Base-by-base conservation (phyloP, 2,888 invertebrate species). In the Syrphus vitripennis region DNA sequence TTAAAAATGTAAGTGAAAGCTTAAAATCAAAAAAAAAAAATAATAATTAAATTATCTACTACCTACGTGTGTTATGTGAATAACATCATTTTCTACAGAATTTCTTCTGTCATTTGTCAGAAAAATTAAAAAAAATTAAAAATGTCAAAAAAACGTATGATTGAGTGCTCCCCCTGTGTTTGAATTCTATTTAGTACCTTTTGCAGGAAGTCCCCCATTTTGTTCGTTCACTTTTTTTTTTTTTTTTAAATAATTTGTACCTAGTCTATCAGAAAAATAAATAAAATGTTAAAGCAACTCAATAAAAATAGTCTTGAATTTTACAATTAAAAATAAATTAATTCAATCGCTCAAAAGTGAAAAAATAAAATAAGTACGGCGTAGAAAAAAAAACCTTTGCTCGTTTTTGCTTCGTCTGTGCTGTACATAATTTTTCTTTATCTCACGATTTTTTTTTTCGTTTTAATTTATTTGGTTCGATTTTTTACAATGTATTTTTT, bases 1-100 rank as follows among this genome's bases (percentile, higher is more conserved):
- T 71, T 50, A 21, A 55, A 78, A 84, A 84, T 77, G 84, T 84
- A 84, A 84, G 84, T 84, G 84, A 67, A 76, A 37, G 50, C 59
- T 67, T 24, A 37, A 67, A 42, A 26, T 26, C 26, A 4, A 40
- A 40, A 40, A n/a, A 7, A 19, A 12, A 71, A 14, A 26, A 53
- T 42, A 57, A 45, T 40, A 42, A 61, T 61, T 53, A 2, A 59
- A 29, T 76, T 59, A 26, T n/a, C 48, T 24, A 34, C 12, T 10
- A 10, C n/a, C n/a, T n/a, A 71, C 79, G 74, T 72, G 75, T 72
- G 29, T 84, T 76, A 16, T 84, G 76, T 77, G 80, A 65, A 69
- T 57, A 76, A 76, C 70, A 67, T 74, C n/a, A n/a, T n/a, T n/a
- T 63, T 79, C 72, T 63, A 42, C 57, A 31, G 59, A 59, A 50